These are phyloP conservation scores for Opisthograptis luteolata DNA, from an alignment of 2,888 invertebrate genomes.

Conservation along the genomic window DNA sequence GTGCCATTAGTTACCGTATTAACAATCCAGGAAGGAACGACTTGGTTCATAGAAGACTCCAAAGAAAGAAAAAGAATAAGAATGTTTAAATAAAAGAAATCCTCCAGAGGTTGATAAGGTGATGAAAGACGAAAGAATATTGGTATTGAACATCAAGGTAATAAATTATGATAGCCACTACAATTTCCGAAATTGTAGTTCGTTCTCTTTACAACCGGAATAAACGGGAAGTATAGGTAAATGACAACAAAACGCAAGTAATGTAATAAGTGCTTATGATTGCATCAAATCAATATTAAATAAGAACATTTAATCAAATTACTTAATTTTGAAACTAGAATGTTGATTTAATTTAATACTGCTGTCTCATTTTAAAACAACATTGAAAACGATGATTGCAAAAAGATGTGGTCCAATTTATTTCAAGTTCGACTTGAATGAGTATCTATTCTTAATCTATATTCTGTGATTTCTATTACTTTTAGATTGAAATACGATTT, in stretches of 20 bases:
- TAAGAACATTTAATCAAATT: not conserved
- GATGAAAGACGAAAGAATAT: too few relatives aligned
- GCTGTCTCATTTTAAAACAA: not conserved
- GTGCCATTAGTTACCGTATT: too few relatives aligned
- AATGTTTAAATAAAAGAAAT: too few relatives aligned
- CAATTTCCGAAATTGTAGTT: not conserved
- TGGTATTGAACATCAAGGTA: too few relatives aligned
- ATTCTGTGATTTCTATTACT: conserved; percentile 10
- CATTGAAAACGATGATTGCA: conserved; percentile 10
- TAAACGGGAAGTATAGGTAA: too few relatives aligned
- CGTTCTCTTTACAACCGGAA: too few relatives aligned
- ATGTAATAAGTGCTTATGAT: not conserved
- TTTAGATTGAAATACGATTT: conserved; percentile 15
- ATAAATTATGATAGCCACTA: too few relatives aligned
- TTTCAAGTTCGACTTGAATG: conserved; percentile 10
- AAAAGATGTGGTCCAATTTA: conserved; percentile 16
- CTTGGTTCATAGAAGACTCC: too few relatives aligned
- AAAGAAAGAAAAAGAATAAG: too few relatives aligned
- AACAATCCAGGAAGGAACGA: too few relatives aligned
- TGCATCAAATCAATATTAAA: conserved; percentile 1
- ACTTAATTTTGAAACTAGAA: not conserved
- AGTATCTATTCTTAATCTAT: conserved; percentile 8
- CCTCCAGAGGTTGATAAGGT: too few relatives aligned
- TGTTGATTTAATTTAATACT: conserved; percentile 4
- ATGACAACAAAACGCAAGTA: too few relatives aligned